Evolutionary conservation across 2,888 invertebrate species (phyloP), one percentile per base, ranked within the genome.

Genomic region (Nomada goodeniana): DNA sequence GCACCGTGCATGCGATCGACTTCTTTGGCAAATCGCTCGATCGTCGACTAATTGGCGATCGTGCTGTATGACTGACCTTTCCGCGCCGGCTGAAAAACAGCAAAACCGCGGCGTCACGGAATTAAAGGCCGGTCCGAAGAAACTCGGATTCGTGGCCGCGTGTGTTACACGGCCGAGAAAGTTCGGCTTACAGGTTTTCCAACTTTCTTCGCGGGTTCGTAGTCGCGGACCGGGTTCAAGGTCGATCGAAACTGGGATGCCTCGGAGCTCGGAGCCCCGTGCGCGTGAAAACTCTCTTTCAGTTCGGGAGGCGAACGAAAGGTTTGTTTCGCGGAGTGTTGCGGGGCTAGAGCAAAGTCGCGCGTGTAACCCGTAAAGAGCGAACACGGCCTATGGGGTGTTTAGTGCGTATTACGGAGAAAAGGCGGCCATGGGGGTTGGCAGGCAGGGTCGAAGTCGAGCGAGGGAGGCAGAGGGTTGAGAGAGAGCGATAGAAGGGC

Each of bases 361-460:
- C 89, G 89, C 90, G 90, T 90, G 89, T 86, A 86, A 86, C 84
- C 89, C 76, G 78, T 89, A 76, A 88, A 91, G 89, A 88, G 86
- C 87, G 87, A 80, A 73, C 83, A 88, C 85, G 86, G 87, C 81
- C 90, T 90, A 93, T 91, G 90, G 92, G 91, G 93, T 93, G 93
- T 93, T 93, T 93, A 93, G 91, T 92, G 91, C 90, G 92, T 92
- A 93, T 93, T 93, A 93, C 92, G 89, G 88, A 90, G 89, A 86
- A 88, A 88, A 89, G 90, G 87, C 90, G 86, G 90, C 89, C 90
- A 91, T 89, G 87, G 89, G 88, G 87, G 80, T 82, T 83, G 83
- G 80, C 60, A 67, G 67, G 78, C 70, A 79, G 72, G 84, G 76
- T 82, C 82, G 78, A 70, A 11, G 53, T 52, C 64, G 64, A 59